Base-by-base conservation (phyloP, 2,113 vertebrate genomes). In the Esox niger region DNA sequence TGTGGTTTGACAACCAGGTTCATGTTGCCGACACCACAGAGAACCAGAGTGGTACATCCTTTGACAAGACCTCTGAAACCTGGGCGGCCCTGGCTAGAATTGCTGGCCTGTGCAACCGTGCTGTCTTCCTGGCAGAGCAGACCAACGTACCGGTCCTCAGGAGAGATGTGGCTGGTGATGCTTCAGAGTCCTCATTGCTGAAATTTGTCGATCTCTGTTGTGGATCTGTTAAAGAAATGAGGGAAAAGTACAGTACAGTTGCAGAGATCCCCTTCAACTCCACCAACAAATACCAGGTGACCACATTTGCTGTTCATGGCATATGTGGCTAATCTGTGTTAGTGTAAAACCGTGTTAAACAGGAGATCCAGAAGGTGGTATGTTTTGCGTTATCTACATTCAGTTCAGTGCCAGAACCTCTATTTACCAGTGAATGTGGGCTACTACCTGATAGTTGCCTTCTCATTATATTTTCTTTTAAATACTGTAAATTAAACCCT, bases 1-100 rank as follows among this genome's bases (percentile, higher is more conserved):
- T 98, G 94, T 98, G 96, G 96, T 98, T 98, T 0, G 95, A 98
- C 89, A 96, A 95, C 87, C 95, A 96, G 90, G 96, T 97, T 86
- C 96, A 98, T 1, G 94, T 95, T 81, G 96, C 95, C 0, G 95
- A 98, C 85, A 97, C 96, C 87, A 98, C 96, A 0, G 96, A 98
- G 87, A 87, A 91, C 87, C 89, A 91, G 79, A 90, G 88, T 52
- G 89, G 95, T 8, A 87, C 95, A 43, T 93, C 94, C 2, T 98
- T 97, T 1, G 95, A 96, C 86, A 93, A 92, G 61, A 94, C 93
- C 75, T 98, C 95, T 0, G 82, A 92, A 0, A 94, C 94, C 0
- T 96, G 95, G 95, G 89, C 91, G 0, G 83, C 88, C 0, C 84
- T 98, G 56, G 90, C 95, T 3, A 89, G 94, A 15, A 76, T 97